Percentiles rank a stretch among this genome's conserved stretches.
Evolutionary conservation across 2,888 invertebrate species (phyloP).

Genomic region (Halictus ligatus): DNA sequence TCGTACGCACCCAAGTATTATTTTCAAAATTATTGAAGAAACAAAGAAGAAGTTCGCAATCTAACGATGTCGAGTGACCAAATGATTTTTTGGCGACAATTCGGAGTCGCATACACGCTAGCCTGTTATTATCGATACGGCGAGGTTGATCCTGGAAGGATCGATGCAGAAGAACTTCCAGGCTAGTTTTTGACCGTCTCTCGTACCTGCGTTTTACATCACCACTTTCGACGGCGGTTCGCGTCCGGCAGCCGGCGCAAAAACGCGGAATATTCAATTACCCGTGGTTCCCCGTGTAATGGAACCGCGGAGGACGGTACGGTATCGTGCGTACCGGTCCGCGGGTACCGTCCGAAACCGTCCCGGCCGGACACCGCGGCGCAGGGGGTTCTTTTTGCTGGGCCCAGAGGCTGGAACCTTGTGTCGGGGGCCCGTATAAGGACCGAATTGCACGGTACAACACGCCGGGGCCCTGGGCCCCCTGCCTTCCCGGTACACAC

Average conservation of each 20-base stretch:
- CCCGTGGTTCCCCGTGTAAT: conserved; percentile 12
- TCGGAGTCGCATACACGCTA: no score
- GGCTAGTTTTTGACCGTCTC: neutral
- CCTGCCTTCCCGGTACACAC: conserved; percentile 49
- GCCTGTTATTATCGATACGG: neutral
- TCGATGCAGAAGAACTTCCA: neutral
- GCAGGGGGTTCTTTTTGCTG: conserved; percentile 68
- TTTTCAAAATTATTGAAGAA: no score
- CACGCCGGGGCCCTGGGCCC: conserved; percentile 42
- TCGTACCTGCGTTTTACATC: neutral
- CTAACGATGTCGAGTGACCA: no score
- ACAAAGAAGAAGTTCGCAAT: no score
- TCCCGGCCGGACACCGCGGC: conserved; percentile 13
- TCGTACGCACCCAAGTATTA: no score
- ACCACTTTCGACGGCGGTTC: neutral
- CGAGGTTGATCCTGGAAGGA: neutral
- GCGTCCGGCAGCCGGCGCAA: neutral
- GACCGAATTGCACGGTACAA: conserved; percentile 66
- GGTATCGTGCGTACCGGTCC: neutral
- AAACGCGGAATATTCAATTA: conserved; percentile 41
- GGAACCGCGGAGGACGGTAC: neutral
- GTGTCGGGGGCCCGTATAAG: conserved; percentile 73
- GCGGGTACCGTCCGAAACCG: conserved; percentile 34
- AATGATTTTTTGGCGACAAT: no score
- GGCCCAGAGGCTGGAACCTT: conserved; percentile 27